Base-by-base conservation (phyloP, 30 jellyfish, hydroid and myxozoan genomes). In the Morbakka virulenta region DNA sequence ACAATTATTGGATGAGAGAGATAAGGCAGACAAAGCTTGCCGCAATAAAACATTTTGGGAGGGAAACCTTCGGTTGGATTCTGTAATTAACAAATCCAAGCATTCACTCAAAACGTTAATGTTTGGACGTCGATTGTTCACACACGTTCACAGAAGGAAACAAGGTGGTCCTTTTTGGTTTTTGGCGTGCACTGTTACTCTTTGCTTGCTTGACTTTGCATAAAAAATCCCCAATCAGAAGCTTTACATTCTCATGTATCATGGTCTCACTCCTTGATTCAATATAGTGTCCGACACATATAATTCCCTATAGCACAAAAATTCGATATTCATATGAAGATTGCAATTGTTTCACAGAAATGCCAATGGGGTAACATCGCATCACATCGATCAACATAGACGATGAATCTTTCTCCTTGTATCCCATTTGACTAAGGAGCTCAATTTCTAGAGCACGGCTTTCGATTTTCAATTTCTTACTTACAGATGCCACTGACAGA, bases 361-460 rank as follows among this genome's bases (percentile, higher is more conserved):
- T 67, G 69, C 34, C 64, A 4, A 67, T 67, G 23, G 80, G 69
- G 2, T 32, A 28, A 2, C n/a, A n/a, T n/a, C n/a, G n/a, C n/a
- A 67, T 12, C 17, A 33, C 64, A 20, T 67, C 74, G 69, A 67
- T 3, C 23, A 67, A 67, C 2, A 67, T 24, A 29, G 34, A 67
- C 69, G 22, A 4, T 25, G 69, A 28, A 34, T 67, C 27, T 2
- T 67, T 68, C 34, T 67, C 80, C 1, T 67, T 9, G 3, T 35
- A 28, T 29, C 64, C 80, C 64, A 67, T 32, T 29, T 67, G 32
- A 67, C 35, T 32, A 2, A 67, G 80, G 69, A 67, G 27, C 34
- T 68, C 80, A 2, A 67, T 34, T 3, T 32, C 80, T 67, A 65
- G 12, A 20, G 68, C 64, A 67, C 74, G 80, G 27, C 34, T 68